Evolutionary conservation across 92 coral and sea anemone genomes (phyloP), one percentile per base, ranked within the genome.

Genomic region (Zoanthus sansibaricus): DNA sequence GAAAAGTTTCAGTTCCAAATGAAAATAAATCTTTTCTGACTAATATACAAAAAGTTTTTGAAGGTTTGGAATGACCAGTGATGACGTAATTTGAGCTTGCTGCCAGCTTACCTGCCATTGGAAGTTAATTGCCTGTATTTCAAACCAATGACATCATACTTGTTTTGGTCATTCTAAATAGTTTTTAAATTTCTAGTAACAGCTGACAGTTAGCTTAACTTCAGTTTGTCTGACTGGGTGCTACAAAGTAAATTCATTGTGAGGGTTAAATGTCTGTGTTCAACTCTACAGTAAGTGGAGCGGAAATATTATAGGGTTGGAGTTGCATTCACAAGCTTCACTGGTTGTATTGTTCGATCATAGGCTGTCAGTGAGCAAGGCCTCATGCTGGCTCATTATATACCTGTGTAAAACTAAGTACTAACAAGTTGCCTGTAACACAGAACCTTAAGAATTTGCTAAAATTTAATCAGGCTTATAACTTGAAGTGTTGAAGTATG

Each of bases 221-320:
- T 15, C 15, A 18, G 7, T 61, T 21, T 15, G 18, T 18, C 17
- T 15, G 21, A 3, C 7, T 61, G 42, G 42, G 73, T 3, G 17
- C 15, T 69, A 69, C 17, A 69, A 8, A 69, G 17, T 69, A 32
- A 25, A 69, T 10, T 44, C 10, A 31, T 69, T 69, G 42, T 25
- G 12, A 13, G 46, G 55, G 49, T 33, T 87, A n/a, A 86, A 94
- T 94, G 97, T 94, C 97, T 61, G 92, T 92, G 12, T 88, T 87
- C 62, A 88, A 82, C 86, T 77, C 82, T 12, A 94, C 88, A 92
- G 97, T 94, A 94, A 94, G 97, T 92, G 6, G 13, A 32, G 9
- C 31, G 45, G 83, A 6, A 45, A 47, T 16, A 31, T 17, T 74
- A 18, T 49, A 52, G 56, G 54, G 16, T 20, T 13, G 10, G 48